A percentile compares a stretch with the other conserved stretches of the same genome.
These are phyloP conservation scores for Sebastes itinus DNA, from an alignment of 2,797 vertebrate species.

Conservation along the genomic window DNA sequence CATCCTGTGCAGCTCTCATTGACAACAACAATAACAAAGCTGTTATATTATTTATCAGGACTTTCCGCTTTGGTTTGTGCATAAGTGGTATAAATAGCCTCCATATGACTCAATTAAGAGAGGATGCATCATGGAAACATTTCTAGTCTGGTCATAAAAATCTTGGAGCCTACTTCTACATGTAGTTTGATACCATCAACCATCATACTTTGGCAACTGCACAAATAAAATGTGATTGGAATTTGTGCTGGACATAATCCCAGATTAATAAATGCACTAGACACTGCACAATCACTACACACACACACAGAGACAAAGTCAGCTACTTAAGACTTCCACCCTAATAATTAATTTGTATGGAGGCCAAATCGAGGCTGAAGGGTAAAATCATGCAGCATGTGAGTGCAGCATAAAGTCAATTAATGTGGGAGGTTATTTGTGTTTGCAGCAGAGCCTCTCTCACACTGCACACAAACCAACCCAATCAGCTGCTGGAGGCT, in stretches of 20 bases:
- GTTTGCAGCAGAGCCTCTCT: not conserved
- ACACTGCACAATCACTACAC: not conserved
- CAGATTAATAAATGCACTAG: slow-evolving; percentile 7
- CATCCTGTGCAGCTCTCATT: not conserved
- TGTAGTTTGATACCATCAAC: not conserved
- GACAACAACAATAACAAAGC: not conserved
- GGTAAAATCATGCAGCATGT: slow-evolving; percentile 4
- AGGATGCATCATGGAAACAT: not conserved
- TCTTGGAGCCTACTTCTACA: not conserved
- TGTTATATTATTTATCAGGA: not conserved
- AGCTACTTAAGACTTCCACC: slow-evolving; percentile 19
- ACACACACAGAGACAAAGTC: not conserved
- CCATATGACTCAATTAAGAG: not conserved
- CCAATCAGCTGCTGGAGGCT: not conserved
- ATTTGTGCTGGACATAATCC: slow-evolving; percentile 17
- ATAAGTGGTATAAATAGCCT: not conserved
- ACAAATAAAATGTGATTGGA: not conserved
- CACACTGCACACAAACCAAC: not conserved
- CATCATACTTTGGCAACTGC: not conserved
- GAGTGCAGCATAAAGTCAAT: slow-evolving; percentile 25
- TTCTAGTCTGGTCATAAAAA: not conserved
- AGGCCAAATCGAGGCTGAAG: slow-evolving; percentile 26
- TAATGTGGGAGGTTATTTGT: slow-evolving; percentile 11
- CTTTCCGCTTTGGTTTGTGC: not conserved
- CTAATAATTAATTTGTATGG: slow-evolving; percentile 23